Evolutionary conservation across 30 jellyfish, hydroid and myxozoan species (phyloP).

Genomic region (Turritopsis rubra): DNA sequence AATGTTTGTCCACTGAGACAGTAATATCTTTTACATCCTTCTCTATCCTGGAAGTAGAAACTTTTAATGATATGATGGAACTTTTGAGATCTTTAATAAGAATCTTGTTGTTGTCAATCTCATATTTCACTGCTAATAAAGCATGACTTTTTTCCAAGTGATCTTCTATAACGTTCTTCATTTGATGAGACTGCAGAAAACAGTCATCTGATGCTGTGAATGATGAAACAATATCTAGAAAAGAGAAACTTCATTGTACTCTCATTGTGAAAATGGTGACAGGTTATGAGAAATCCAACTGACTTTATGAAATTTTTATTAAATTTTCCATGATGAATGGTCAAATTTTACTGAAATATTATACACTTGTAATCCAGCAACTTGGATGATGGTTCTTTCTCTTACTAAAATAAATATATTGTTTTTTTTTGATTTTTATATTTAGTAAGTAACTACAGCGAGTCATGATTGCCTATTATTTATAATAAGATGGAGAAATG

Average conservation of each 20-base stretch:
- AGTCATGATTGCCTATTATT: too few species aligned
- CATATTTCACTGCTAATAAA: neutral
- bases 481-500: too few species aligned
- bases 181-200: neutral
- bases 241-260: neutral
- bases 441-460: too few species aligned
- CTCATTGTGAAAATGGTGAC: too few species aligned
- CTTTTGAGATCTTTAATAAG: slow-evolving; percentile 21
- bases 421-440: too few species aligned
- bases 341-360: too few species aligned
- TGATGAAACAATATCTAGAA: neutral
- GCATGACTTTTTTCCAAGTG: neutral
- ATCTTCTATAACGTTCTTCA: neutral
- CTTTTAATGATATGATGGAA: slow-evolving; percentile 19
- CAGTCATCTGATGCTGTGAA: neutral
- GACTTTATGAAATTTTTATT: too few species aligned
- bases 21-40: slow-evolving; percentile 26
- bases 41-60: slow-evolving; percentile 31
- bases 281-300: too few species aligned
- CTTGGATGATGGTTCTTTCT: too few species aligned
- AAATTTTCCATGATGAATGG: too few species aligned
- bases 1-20: neutral
- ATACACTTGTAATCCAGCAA: too few species aligned
- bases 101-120: slow-evolving; percentile 17
- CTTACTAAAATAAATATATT: too few species aligned